phyloP scores from a whole-genome alignment of 1,140 invertebrate species.

The Nylanderia fulva region DNA sequence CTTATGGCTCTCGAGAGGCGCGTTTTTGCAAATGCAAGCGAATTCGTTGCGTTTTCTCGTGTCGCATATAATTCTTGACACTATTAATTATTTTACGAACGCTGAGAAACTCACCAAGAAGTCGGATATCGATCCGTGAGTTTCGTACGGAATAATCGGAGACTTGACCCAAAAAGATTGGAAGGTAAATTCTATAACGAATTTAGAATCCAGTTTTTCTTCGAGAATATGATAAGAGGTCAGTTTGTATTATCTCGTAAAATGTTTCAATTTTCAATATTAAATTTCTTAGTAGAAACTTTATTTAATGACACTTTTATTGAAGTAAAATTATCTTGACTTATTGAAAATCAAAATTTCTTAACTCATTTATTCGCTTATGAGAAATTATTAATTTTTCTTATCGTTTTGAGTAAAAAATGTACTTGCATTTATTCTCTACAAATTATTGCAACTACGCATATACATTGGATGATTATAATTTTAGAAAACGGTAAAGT shows the following conservation, averaged over 20 bases:
- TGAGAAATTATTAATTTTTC: neutral
- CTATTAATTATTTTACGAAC: slow-evolving; percentile 15
- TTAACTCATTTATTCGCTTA: neutral
- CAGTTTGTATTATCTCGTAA: neutral
- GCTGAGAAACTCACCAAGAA: slow-evolving; percentile 2
- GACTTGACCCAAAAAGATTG: neutral
- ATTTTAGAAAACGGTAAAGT: slow-evolving; percentile 12
- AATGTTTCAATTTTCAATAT: neutral
- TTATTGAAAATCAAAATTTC: neutral
- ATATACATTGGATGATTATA: neutral
- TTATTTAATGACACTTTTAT: neutral
- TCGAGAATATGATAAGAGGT: neutral
- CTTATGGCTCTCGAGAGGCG: neutral
- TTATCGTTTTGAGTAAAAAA: neutral
- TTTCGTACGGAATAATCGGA: neutral
- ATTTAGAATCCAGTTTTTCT: slow-evolving; percentile 19
- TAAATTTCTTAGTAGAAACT: neutral
- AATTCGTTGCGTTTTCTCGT: slow-evolving; percentile 16
- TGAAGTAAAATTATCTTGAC: neutral
- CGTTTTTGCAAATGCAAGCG: neutral
- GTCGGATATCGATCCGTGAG: neutral
- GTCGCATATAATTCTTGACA: neutral
- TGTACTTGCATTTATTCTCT: neutral
- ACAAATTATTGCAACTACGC: neutral
- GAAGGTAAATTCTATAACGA: neutral